Evolutionary conservation across 2,113 vertebrate species (phyloP).

Genomic region (Phylloscopus trochilus): DNA sequence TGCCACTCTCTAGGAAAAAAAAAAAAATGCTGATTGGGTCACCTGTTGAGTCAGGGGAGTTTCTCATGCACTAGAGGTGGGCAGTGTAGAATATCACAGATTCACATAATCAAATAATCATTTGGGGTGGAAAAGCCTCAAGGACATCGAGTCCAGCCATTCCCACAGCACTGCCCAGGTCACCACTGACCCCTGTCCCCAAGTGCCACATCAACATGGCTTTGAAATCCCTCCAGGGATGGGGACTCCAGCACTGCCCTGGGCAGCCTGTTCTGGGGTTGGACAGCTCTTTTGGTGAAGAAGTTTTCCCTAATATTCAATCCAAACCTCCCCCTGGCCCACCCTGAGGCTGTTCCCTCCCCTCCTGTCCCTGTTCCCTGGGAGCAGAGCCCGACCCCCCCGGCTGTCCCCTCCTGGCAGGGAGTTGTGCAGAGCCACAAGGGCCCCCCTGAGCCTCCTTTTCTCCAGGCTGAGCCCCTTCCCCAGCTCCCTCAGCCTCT

Average conservation of each 20-base stretch:
- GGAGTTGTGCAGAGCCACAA: neutral
- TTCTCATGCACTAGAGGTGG: neutral
- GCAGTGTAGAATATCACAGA: too few relatives aligned
- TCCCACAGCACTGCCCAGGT: neutral
- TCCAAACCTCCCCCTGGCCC: rapidly evolving
- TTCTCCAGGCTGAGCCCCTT: neutral
- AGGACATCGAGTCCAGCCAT: too few relatives aligned
- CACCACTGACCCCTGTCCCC: rapidly evolving
- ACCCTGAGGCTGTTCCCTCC: rapidly evolving
- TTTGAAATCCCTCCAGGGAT: neutral
- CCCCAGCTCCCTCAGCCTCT: too few relatives aligned
- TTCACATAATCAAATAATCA: neutral
- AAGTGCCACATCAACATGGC: rapidly evolving
- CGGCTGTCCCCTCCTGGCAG: neutral
- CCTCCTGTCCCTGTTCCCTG: neutral
- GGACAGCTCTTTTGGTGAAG: neutral
- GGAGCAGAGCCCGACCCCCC: neutral
- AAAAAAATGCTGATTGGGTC: neutral
- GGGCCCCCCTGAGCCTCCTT: neutral
- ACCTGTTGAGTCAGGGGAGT: neutral
- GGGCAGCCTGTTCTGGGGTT: neutral
- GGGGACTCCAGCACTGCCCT: rapidly evolving
- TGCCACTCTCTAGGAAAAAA: neutral
- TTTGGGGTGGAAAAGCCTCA: neutral
- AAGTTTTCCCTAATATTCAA: neutral